phyloP scores from a whole-genome alignment of 2,888 invertebrate species.

The Caenorhabditis auriculariae region DNA sequence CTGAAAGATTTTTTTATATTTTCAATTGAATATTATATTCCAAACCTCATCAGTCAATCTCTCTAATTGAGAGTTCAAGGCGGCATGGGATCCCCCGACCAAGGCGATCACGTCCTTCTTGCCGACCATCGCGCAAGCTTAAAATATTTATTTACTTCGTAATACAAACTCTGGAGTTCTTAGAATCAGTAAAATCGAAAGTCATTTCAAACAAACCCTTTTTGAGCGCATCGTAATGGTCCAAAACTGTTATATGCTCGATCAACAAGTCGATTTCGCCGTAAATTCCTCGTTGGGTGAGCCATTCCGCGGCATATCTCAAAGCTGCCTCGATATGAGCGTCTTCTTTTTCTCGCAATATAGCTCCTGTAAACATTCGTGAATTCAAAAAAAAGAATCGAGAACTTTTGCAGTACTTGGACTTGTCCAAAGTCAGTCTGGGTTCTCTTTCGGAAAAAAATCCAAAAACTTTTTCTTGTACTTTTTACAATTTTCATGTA shows the following conservation, averaged over 20 bases:
- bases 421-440: too few species aligned
- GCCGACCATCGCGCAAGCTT: slow-evolving; percentile 59
- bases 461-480: too few species aligned
- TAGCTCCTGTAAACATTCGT: slow-evolving; percentile 53
- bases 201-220: slow-evolving; percentile 37
- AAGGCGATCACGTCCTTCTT: slow-evolving; percentile 52
- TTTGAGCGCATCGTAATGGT: slow-evolving; percentile 55
- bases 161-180: background rate
- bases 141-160: too few species aligned
- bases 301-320: slow-evolving; percentile 53
- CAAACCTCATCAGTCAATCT: slow-evolving; percentile 47
- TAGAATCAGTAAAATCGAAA: background rate
- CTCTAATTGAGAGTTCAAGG: slow-evolving; percentile 54
- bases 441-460: too few species aligned
- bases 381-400: too few species aligned
- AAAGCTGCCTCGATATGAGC: slow-evolving; percentile 58
- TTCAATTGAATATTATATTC: background rate
- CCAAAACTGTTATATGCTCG: slow-evolving; percentile 48
- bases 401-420: too few species aligned
- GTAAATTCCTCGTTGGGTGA: slow-evolving; percentile 45
- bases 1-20: slow-evolving; percentile 15
- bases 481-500: too few species aligned
- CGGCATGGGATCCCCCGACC: slow-evolving; percentile 52
- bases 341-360: slow-evolving; percentile 55
- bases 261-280: slow-evolving; percentile 46